Base-by-base conservation (phyloP, 2,888 invertebrate species). In the Acleris sparsana region DNA sequence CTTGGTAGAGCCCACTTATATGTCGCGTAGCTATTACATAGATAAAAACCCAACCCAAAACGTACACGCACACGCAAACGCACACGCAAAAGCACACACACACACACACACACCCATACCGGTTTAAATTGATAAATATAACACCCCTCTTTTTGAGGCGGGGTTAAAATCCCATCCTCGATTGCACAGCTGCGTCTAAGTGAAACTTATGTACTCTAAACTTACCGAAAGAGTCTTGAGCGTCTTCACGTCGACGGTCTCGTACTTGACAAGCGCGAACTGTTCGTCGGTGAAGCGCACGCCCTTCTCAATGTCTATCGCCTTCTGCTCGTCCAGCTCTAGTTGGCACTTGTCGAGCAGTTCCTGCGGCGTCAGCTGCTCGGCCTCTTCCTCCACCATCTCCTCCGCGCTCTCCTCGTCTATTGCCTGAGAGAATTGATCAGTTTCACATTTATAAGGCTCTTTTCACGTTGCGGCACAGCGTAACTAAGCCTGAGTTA, bases 261-360 rank as follows among this genome's bases (percentile, higher is more conserved):
- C 95, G 72, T 95, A 95, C 81, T 94, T 94, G 60, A 94, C 83
- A 43, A 86, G 85, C 9, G 94, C 93, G 72, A 91, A 95, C 70
- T 94, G 94, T 62, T 94, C 94, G 39, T 93, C 91, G 0, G 91
- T 87, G 71, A 94, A 93, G 76, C 92, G 85, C 25, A 94, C 92
- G 63, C 94, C 94, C 20, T 93, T 93, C 53, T 93, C 89, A 18
- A 94, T 93, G 70, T 93, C 93, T 0, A 81, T 69, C 33, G 74
- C 79, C 69, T 84, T 88, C 63, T 83, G 83, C 22, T 82, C 77
- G n/a, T 91, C 87, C 51, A 92, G 68, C 49, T 93, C 89, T 20
- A 77, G 83, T 1, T 78, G 71, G 73, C 92, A 91, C 67, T 83
- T 84, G 6, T 75, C 78, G 1, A 89, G 77, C 1, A 89, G 78